A percentile compares a stretch with the other conserved stretches of the same genome.
Conservation (phyloP, 2,113 vertebrate species). For the human region DNA sequence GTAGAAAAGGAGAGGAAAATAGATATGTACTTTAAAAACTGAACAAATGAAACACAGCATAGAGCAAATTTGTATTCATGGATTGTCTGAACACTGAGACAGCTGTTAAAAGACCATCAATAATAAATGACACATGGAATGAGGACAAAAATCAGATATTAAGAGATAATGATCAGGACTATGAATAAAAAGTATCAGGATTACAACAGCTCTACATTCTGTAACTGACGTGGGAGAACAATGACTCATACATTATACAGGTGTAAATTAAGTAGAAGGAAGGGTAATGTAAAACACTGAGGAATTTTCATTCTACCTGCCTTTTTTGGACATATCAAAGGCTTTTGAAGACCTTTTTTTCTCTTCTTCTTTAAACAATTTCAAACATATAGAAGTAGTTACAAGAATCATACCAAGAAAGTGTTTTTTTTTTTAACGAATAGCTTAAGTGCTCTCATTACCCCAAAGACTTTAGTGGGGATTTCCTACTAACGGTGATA, state of each 20-base stretch:
- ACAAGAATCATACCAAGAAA: neutral
- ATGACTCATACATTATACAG: neutral
- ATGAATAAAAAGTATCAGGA: neutral
- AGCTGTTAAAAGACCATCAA: constrained; percentile 1
- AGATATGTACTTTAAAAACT: neutral
- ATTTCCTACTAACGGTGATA: neutral
- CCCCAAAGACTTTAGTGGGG: neutral
- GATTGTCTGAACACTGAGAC: neutral
- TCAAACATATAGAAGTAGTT: neutral
- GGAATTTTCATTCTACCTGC: neutral
- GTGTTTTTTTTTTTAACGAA: neutral
- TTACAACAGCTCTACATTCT: neutral
- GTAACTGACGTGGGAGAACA: neutral
- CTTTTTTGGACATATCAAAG: neutral
- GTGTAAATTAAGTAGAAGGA: neutral
- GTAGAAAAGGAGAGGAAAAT: neutral
- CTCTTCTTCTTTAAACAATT: neutral
- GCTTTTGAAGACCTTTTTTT: neutral
- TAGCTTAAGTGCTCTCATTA: neutral
- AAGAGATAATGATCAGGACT: neutral
- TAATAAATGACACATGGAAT: neutral
- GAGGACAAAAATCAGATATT: neutral
- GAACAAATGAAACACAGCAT: neutral
- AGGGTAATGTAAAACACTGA: neutral
- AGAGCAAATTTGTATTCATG: neutral